These are phyloP conservation scores for Chrysolina americana DNA, from an alignment of 2,888 invertebrate genomes.

Conservation along the genomic window DNA sequence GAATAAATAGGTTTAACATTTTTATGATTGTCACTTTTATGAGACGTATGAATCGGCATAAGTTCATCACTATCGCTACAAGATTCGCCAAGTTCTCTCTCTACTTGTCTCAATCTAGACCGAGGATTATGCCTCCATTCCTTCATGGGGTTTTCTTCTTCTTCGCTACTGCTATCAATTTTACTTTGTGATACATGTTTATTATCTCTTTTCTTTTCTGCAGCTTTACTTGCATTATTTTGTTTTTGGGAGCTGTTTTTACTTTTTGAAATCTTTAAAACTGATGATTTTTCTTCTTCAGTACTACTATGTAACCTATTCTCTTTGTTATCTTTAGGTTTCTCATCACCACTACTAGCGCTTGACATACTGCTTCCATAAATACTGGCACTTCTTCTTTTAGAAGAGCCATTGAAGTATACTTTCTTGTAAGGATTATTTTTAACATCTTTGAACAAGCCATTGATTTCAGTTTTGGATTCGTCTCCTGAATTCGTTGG, in stretches of 20 bases:
- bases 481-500: slow-evolving; percentile 72
- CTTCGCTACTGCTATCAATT: slow-evolving; percentile 77
- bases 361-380: slow-evolving; percentile 76
- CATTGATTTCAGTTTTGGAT: slow-evolving; percentile 80
- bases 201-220: slow-evolving; percentile 62
- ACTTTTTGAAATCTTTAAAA: slow-evolving; percentile 62
- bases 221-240: slow-evolving; percentile 54
- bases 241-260: slow-evolving; percentile 54
- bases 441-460: slow-evolving; percentile 73
- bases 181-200: slow-evolving; percentile 63
- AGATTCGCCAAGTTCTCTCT: slow-evolving; percentile 80
- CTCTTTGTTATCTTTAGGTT: slow-evolving; percentile 69
- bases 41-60: slow-evolving; percentile 68
- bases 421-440: slow-evolving; percentile 82
- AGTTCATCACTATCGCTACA: slow-evolving; percentile 87
- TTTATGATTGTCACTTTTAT: slow-evolving; percentile 65
- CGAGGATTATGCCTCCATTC: slow-evolving; percentile 67
- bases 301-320: slow-evolving; percentile 69
- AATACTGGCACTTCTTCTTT: slow-evolving; percentile 76
- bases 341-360: slow-evolving; percentile 70
- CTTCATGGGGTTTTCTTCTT: slow-evolving; percentile 72
- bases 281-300: slow-evolving; percentile 72
- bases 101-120: slow-evolving; percentile 81
- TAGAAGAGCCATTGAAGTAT: slow-evolving; percentile 82
- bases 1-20: slow-evolving; percentile 80